Base-by-base conservation (phyloP, 2,888 invertebrate species). In the Tribolium freemani region DNA sequence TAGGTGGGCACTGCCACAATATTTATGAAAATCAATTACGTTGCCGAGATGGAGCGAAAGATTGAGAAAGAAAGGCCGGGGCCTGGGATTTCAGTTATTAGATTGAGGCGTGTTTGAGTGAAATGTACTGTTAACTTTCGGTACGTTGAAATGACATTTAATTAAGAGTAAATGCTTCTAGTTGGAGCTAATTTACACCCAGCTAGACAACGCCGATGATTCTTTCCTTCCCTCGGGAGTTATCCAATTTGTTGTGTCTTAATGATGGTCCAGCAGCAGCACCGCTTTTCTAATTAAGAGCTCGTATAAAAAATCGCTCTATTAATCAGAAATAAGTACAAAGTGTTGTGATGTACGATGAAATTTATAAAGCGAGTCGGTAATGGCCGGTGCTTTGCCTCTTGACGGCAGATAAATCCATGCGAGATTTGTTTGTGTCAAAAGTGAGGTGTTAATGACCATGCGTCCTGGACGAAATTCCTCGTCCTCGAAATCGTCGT, bases 341-440 rank as follows among this genome's bases (percentile, higher is more conserved):
- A 68, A 57, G 56, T 63, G 63, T 63, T 30, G 67, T 57, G 53
- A 64, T 54, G 73, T 51, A 69, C 57, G 72, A 69, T 50, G 72
- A 76, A 72, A 76, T 76, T 76, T 72, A 76, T 73, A 72, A 74
- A 74, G 74, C 67, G 73, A n/a, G 66, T 31, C 45, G 44, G 68
- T 72, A 72, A 72, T 72, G 60, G 72, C 45, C 72, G 48, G 64
- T 68, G 60, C 72, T 68, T 69, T 80, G 76, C 69, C 69, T 66
- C 70, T 79, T 78, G 80, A 80, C 79, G 81, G 81, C 80, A 82
- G 81, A 84, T 83, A 83, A 83, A 83, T 84, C 79, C 75, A 79
- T 78, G 72, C 45, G 78, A 78, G 76, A 80, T 80, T 80, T 79
- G 79, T 80, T 74, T 77, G 77, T 78, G 80, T 82, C 81, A 78